Percentiles rank a stretch among this genome's conserved stretches.
These are phyloP conservation scores for Homalodisca vitripennis DNA, from an alignment of 1,140 invertebrate genomes.

Conservation along the genomic window DNA sequence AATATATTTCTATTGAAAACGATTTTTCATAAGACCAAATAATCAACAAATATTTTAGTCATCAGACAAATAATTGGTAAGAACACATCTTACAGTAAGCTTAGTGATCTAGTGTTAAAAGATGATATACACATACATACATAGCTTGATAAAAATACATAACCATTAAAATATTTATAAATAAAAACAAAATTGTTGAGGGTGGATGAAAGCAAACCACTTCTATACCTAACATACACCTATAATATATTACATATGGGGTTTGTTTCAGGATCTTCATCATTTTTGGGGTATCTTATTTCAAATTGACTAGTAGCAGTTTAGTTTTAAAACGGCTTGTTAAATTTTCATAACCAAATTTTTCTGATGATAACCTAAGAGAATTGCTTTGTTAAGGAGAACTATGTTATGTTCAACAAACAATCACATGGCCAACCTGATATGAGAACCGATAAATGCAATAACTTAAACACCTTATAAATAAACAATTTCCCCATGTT, in stretches of 20 bases:
- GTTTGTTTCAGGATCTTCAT: not conserved
- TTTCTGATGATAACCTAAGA: too few relatives aligned
- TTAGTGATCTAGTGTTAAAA: constrained; percentile 6
- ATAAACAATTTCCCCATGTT: too few relatives aligned
- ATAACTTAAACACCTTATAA: too few relatives aligned
- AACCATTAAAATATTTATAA: constrained; percentile 10
- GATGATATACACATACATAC: constrained; percentile 15
- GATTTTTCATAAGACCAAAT: constrained; percentile 3
- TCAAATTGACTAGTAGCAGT: constrained; percentile 17
- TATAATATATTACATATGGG: constrained; percentile 1
- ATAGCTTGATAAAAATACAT: constrained; percentile 23
- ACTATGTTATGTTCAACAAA: too few relatives aligned
- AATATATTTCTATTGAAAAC: not conserved
- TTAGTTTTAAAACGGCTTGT: not conserved
- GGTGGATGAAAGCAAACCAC: constrained; percentile 9
- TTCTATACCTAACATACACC: not conserved
- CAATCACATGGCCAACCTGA: too few relatives aligned
- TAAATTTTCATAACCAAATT: too few relatives aligned
- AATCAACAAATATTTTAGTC: constrained; percentile 16
- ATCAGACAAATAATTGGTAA: not conserved
- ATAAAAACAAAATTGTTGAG: not conserved
- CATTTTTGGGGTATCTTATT: not conserved
- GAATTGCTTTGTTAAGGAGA: too few relatives aligned
- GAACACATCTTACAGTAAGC: constrained; percentile 8
- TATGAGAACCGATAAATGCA: too few relatives aligned